Evolutionary conservation across 2,888 invertebrate genomes (phyloP).

Genomic region (Idaea biselata): DNA sequence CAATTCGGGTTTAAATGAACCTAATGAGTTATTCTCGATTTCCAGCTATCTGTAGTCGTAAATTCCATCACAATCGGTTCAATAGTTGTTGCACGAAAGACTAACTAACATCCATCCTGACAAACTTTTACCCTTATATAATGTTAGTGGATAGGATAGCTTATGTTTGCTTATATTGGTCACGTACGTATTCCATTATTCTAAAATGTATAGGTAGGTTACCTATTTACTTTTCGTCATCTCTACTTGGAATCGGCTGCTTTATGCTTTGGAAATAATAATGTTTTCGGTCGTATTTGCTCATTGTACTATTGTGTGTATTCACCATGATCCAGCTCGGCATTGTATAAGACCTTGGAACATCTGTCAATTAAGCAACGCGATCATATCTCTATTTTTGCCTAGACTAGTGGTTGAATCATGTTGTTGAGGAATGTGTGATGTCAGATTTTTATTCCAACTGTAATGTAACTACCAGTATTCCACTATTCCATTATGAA

Average conservation of each 20-base stretch:
- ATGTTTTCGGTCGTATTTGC: neutral
- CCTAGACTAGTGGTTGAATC: slow-evolving; percentile 41
- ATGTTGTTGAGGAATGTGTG: slow-evolving; percentile 47
- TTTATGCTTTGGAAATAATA: neutral
- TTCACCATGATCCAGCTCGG: neutral
- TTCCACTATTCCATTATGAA: slow-evolving; percentile 6
- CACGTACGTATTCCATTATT: too few species aligned
- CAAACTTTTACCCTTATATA: too few species aligned
- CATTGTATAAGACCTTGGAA: slow-evolving; percentile 38
- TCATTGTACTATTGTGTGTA: neutral
- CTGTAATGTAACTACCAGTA: slow-evolving; percentile 13
- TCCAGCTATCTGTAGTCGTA: too few species aligned
- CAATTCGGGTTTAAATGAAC: too few species aligned
- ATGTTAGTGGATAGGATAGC: too few species aligned
- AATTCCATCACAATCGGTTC: too few species aligned
- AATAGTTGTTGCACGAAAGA: too few species aligned
- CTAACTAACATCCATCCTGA: too few species aligned
- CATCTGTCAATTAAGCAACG: slow-evolving; percentile 48
- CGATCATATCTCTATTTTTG: slow-evolving; percentile 52
- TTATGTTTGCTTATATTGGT: too few species aligned
- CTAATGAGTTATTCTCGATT: too few species aligned
- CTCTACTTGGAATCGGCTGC: neutral
- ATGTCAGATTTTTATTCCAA: slow-evolving; percentile 50
- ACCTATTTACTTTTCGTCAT: too few species aligned
- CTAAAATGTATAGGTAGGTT: too few species aligned